Base-by-base conservation (phyloP, 2,113 vertebrate genomes). In the Rhipidura dahli region DNA sequence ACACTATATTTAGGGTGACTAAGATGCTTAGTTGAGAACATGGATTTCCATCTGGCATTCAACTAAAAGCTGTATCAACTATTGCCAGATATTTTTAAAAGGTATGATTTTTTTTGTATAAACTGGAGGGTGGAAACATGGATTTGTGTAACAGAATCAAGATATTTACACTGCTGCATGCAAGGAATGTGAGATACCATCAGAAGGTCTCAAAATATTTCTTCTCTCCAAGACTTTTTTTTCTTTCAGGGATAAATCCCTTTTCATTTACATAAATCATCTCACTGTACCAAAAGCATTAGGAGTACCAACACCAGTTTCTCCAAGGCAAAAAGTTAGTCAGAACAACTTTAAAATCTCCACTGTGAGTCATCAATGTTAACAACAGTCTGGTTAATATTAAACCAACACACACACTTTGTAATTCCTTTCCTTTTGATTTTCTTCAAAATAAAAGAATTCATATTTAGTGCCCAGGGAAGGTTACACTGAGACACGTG, bases 1-100 rank as follows among this genome's bases (percentile, higher is more conserved):
- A 79, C 73, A 88, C 93, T 96, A 94, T 95, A 94, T 96, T 95
- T 96, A 95, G 93, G 83, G 49, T 84, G 88, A 95, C 92, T 96
- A 93, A 93, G 96, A 92, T 71, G 90, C 94, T 94, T 87, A 85
- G 88, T 93, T 92, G 72, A 92, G 80, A 96, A 92, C 79, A 92
- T 70, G 80, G 88, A 90, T 92, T 94, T 94, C 96, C 90, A 97
- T 94, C 90, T 96, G 92, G 90, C 88, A 86, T 80, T 93, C 75
- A 70, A 75, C 71, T 66, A 90, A 95, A 90, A 96, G 92, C 88
- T 93, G 76, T 37, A 83, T 49, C 76, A 85, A 90, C 71, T 83
- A 92, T 23, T 94, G 94, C 90, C 90, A 96, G 64, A 86, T 94
- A 94, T 82, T 94, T 91, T 1, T 16, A 80, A 92, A 90, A 90